Evolutionary conservation across 2,113 vertebrate genomes (phyloP), one percentile per base, ranked within the genome.

Genomic region (Dicentrarchus labrax): DNA sequence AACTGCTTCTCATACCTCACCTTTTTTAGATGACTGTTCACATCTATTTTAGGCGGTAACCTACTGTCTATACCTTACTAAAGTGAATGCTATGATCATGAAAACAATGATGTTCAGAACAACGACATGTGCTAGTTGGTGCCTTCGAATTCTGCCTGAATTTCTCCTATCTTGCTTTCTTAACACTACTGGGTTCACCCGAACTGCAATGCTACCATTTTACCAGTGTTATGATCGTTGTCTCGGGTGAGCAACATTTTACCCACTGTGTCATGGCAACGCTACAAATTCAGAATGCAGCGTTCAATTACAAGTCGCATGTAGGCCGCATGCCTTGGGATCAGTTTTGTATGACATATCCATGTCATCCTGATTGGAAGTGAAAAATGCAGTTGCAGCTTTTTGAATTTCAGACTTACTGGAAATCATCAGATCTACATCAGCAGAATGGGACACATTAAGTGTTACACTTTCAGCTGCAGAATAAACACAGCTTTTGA

Each of bases 41-140:
- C 62, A 47, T 89, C 88, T 93, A 89, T 91, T 93, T 90, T 78
- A 9, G 74, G 74, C 64, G 70, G 17, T 56, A 59, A 19, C 48
- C 60, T 39, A 69, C 43, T 48, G 60, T 50, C 73, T 60, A 43
- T 9, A 72, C 50, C 11, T 38, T n/a, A 56, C 68, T 62, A 61
- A 57, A 17, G 30, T 72, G 39, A 88, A 43, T 53, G 45, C 72
- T 50, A 1, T 61, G 47, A 43, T n/a, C n/a, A n/a, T n/a, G n/a
- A 13, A 38, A 36, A 36, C 7, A 30, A 13, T 3, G 38, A 60
- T 22, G 50, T 67, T 56, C 62, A 53, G 21, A 72, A 47, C 47
- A 67, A 68, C 60, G 64, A 51, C 59, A 19, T 16, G 50, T 51
- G 8, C 8, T 19, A 48, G 6, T 8, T 4, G 6, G 13, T 47